Evolutionary conservation across 2,113 vertebrate genomes (phyloP).

Genomic region (Melanotaenia duboulayi): DNA sequence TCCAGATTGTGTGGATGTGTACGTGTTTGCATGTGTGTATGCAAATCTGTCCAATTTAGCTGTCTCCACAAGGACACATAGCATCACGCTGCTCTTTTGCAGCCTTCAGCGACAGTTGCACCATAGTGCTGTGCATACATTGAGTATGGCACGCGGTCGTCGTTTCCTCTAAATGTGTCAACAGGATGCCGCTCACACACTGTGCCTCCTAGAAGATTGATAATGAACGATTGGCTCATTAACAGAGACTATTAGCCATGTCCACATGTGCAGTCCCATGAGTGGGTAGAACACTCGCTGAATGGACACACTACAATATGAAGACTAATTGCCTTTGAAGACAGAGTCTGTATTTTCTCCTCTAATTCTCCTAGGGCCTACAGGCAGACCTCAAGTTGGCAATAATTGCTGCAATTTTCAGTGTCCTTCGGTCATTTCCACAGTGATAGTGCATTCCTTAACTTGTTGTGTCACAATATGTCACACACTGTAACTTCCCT

Average conservation of each 20-base stretch:
- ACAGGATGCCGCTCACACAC: constrained; percentile 77
- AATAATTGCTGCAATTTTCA: constrained; percentile 73
- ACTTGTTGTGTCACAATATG: constrained; percentile 19
- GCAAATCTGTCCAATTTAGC: constrained; percentile 74
- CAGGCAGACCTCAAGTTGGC: constrained; percentile 61
- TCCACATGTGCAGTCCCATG: constrained; percentile 82
- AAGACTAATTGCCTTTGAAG: constrained; percentile 86
- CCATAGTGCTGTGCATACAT: constrained; percentile 52
- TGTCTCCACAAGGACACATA: constrained; percentile 66
- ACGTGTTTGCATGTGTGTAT: constrained; percentile 24
- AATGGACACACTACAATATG: constrained; percentile 84
- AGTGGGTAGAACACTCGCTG: constrained; percentile 79
- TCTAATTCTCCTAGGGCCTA: constrained; percentile 72
- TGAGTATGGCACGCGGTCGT: constrained; percentile 50
- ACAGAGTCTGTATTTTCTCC: constrained; percentile 76
- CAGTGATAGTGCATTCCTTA: constrained; percentile 48
- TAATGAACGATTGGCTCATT: constrained; percentile 88
- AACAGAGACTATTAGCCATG: constrained; percentile 86
- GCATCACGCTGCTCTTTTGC: constrained; percentile 64
- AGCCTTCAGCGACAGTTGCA: constrained; percentile 64
- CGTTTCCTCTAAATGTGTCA: constrained; percentile 79
- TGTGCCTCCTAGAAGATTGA: constrained; percentile 82
- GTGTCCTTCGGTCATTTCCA: constrained; percentile 68
- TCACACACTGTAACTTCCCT: constrained; percentile 4
- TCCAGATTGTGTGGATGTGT: constrained; percentile 48